Base-by-base conservation (phyloP, 2,113 vertebrate genomes). In the Phalacrocorax carbo region DNA sequence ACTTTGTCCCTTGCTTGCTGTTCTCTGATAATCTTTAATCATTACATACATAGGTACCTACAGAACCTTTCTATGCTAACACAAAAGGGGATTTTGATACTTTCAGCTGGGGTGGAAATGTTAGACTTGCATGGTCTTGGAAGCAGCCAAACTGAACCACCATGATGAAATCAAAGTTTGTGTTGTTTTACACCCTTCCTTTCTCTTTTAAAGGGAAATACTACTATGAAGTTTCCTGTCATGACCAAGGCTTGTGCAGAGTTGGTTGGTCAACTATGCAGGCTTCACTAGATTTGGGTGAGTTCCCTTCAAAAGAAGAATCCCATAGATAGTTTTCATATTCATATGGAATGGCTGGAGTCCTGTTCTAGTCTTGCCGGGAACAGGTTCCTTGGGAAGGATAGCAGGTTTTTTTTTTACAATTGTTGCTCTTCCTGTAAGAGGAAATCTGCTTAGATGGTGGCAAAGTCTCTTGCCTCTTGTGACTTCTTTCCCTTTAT, bases 181-280 rank as follows among this genome's bases (percentile, higher is more conserved):
- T 3, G 3, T 90, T 84, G 3, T 16, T 61, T 79, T 36, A 32
- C 27, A 40, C 48, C 3, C 3, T 81, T 61, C 32, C 2, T 81
- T 79, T 70, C 62, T 75, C 14, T 93, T 94, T 26, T 58, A 99
- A 85, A 97, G 99, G 99, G 27, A 99, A 99, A 77, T 99, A 99
- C 94, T 99, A 98, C 96, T 99, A 99, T 42, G 99, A 99, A 95
- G 98, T 99, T 44, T 95, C 98, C 61, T 99, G 99, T 91, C 99
- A 99, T 27, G 99, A 99, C 83, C 99, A 99, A 94, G 99, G 99
- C 12, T 97, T 99, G 71, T 99, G 99, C 97, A 98, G 99, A 82
- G 95, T 99, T n/a, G 99, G 99, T 9, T 99, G 99, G 99, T 99
- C 99, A 68, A 98, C 99, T 70, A 97, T 98, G 97, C 99, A 99